Percentiles rank a stretch among this genome's conserved stretches.
Evolutionary conservation across 1,140 invertebrate species (phyloP).

Genomic region (Lutraria rhynchaena): DNA sequence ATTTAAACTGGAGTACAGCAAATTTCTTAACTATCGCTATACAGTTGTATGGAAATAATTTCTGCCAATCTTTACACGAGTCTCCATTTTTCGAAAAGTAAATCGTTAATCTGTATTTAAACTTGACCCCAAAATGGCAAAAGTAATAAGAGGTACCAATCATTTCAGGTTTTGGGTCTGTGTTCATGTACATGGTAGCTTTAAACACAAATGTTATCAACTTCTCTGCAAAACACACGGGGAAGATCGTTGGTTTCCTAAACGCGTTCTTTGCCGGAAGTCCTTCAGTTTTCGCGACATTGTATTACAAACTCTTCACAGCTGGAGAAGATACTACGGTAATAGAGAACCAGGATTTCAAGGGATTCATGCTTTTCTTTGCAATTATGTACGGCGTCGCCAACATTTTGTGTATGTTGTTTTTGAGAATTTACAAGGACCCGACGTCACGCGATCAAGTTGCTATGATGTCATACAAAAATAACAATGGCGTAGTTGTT

Average conservation of each 20-base stretch:
- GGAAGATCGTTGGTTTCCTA: slow-evolving; percentile 64
- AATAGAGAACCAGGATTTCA: slow-evolving; percentile 56
- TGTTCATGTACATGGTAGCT: slow-evolving; percentile 69
- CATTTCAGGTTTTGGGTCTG: slow-evolving; percentile 61
- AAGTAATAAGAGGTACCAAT: no score
- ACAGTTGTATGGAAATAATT: no score
- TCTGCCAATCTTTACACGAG: no score
- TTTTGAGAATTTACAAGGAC: slow-evolving; percentile 58
- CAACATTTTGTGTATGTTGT: slow-evolving; percentile 61
- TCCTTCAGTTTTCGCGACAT: slow-evolving; percentile 60
- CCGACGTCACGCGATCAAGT: not conserved
- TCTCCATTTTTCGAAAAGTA: no score
- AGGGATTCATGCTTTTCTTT: slow-evolving; percentile 63
- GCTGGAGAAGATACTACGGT: slow-evolving; percentile 32
- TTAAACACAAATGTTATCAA: slow-evolving; percentile 68
- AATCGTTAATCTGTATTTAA: no score
- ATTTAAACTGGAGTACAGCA: no score
- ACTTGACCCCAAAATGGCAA: no score
- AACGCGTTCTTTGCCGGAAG: slow-evolving; percentile 66
- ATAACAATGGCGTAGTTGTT: slow-evolving; percentile 17
- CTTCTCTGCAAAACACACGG: slow-evolving; percentile 61
- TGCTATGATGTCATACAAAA: slow-evolving; percentile 12
- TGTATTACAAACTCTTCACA: slow-evolving; percentile 60
- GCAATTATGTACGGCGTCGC: slow-evolving; percentile 59
- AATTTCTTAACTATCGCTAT: no score